Base-by-base conservation (phyloP, 2,797 vertebrate species). In the Philypnodon macrostomus region DNA sequence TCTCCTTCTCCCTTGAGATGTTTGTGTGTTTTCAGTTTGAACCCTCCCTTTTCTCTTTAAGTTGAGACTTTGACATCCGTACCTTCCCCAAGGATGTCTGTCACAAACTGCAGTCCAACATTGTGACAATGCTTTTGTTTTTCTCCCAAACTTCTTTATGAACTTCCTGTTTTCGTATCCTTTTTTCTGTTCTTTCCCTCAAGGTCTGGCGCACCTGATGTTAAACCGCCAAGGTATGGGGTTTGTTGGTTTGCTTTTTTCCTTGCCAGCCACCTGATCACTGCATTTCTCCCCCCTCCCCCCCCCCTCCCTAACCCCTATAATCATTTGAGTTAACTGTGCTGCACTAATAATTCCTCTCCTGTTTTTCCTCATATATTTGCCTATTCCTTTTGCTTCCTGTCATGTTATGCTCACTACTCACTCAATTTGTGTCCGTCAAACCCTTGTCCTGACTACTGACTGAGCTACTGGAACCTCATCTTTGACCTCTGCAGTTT, bases 181-280 rank as follows among this genome's bases (percentile, higher is more conserved):
- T 91, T 92, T 90, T 94, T 90, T 92, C 90, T 92, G 90, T 91
- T 91, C 88, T 90, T 91, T 91, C 91, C 85, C 90, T 93, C 92
- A 95, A 95, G 94, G 94, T 96, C 94, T 94, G 90, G 94, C 94
- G 91, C 94, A 96, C 91, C 93, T 96, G 94, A 95, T 89, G 93
- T 90, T 95, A 95, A 94, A 92, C 89, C 94, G 92, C 93, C 93
- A 95, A 96, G 94, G 94, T 96, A 96, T 93, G 94, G 90, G 91
- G 88, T 91, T 90, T 88, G 85, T 90, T 90, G 86, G 86, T 87
- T 90, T 91, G 88, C 89, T 88, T 79, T 88, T 79, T 83, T 77
- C 75, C 80, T 81, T 82, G 67, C 84, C 79, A 81, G 75, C 70
- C 83, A 80, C 81, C 78, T 66, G 59, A 70, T 81, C 83, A 84